These are phyloP conservation scores for Thereva unica DNA, from an alignment of 2,888 invertebrate species.

Conservation along the genomic window DNA sequence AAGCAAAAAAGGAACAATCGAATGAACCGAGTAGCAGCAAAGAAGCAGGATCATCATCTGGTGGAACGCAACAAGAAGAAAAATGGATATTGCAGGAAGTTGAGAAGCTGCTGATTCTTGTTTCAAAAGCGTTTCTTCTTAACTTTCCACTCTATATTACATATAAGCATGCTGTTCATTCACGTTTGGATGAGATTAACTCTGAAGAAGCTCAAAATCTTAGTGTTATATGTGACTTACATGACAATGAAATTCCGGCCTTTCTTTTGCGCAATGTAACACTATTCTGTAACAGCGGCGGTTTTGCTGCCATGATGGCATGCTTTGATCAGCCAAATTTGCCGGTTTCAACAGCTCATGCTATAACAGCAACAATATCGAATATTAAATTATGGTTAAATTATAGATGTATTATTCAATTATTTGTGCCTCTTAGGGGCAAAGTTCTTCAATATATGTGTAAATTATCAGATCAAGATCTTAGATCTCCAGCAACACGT, in stretches of 20 bases:
- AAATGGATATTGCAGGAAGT: slow-evolving; percentile 80
- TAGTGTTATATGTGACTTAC: slow-evolving; percentile 76
- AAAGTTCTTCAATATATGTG: slow-evolving; percentile 92
- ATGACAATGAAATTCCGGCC: slow-evolving; percentile 91
- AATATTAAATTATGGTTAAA: slow-evolving; percentile 94
- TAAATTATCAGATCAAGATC: slow-evolving; percentile 86
- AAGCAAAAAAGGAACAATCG: slow-evolving; percentile 35
- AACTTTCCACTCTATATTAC: slow-evolving; percentile 89
- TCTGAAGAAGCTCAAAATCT: slow-evolving; percentile 74
- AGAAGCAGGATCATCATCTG: slow-evolving; percentile 6
- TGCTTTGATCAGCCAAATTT: slow-evolving; percentile 83
- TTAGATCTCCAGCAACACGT: slow-evolving; percentile 84
- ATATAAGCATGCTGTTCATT: slow-evolving; percentile 80
- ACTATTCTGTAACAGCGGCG: slow-evolving; percentile 89
- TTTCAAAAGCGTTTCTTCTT: slow-evolving; percentile 85
- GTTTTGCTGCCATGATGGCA: slow-evolving; percentile 82
- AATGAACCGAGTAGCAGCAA: slow-evolving; percentile 32
- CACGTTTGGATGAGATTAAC: slow-evolving; percentile 79
- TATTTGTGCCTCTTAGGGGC: slow-evolving; percentile 84
- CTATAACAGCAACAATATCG: slow-evolving; percentile 87
- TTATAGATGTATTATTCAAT: slow-evolving; percentile 84
- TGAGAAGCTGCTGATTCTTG: slow-evolving; percentile 84
- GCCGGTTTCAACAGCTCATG: slow-evolving; percentile 87
- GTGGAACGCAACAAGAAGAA: slow-evolving; percentile 52
- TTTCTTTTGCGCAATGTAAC: slow-evolving; percentile 90